Evolutionary conservation across 2,113 vertebrate genomes (phyloP).

Genomic region (Rhinopithecus roxellana): DNA sequence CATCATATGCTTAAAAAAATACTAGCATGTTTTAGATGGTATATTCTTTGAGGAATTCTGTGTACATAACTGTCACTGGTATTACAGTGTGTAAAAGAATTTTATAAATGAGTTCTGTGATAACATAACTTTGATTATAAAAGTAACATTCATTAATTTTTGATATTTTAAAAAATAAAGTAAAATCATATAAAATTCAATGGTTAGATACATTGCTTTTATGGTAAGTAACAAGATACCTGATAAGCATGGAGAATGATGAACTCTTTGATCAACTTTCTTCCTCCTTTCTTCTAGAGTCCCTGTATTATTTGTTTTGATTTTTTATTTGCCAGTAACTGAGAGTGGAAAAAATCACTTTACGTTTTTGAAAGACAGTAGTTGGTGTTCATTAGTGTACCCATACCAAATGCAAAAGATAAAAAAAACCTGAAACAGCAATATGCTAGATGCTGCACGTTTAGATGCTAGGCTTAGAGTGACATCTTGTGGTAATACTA

Average conservation of each 20-base stretch:
- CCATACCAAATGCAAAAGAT: not conserved
- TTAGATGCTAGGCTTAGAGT: conserved; percentile 77
- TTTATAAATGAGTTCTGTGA: conserved; percentile 5
- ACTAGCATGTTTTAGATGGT: not conserved
- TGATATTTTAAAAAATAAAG: not conserved
- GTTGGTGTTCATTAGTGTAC: not conserved
- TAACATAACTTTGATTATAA: not conserved
- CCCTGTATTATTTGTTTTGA: conserved; percentile 22
- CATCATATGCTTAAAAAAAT: not conserved
- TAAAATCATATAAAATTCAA: not conserved
- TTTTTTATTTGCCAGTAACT: not conserved
- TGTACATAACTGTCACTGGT: not conserved
- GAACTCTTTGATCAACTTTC: conserved; percentile 18
- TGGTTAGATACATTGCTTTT: not conserved
- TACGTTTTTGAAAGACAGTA: not conserved
- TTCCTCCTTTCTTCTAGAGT: not conserved
- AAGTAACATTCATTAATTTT: not conserved
- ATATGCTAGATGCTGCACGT: not conserved
- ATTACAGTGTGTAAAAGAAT: not conserved
- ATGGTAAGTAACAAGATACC: not conserved
- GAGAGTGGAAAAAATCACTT: not conserved
- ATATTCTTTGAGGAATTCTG: conserved; percentile 15
- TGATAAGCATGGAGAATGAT: not conserved
- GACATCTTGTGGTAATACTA: conserved; percentile 86
- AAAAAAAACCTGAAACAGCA: not conserved